A percentile compares a stretch with the other conserved stretches of the same genome.
phyloP scores from a whole-genome alignment of 2,888 invertebrate genomes.

The Pristionchus maxplancki region DNA sequence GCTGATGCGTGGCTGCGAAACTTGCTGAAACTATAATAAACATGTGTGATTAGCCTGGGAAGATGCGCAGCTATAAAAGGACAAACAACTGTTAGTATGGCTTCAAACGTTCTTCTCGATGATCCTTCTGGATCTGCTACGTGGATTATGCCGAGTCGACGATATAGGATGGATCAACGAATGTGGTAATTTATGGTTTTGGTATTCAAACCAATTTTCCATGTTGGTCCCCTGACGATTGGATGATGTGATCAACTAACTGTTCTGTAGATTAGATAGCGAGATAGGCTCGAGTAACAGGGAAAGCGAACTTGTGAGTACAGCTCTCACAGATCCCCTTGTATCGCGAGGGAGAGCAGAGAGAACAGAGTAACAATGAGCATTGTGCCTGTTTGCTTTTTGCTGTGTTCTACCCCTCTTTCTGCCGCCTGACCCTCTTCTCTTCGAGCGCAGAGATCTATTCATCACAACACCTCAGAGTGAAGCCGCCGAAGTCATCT shows the following conservation, averaged over 20 bases:
- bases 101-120: not conserved
- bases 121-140: not conserved
- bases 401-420: not conserved
- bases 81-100: not conserved
- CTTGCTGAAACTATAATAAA: too few species aligned
- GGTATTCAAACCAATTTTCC: not conserved
- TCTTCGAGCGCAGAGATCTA: not conserved
- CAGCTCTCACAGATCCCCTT: not conserved
- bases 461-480: slow-evolving; percentile 27
- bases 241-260: too few species aligned
- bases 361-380: slow-evolving; percentile 17
- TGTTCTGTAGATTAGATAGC: too few species aligned
- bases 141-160: not conserved
- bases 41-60: not conserved
- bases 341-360: slow-evolving; percentile 13
- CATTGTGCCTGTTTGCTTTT: slow-evolving; percentile 33
- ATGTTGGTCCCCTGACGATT: not conserved
- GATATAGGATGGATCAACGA: not conserved
- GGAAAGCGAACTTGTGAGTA: not conserved
- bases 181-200: not conserved
- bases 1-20: too few species aligned
- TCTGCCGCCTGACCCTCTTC: not conserved
- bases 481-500: not conserved
- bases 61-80: not conserved
- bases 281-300: not conserved